Conservation (phyloP, 1,140 invertebrate genomes). For the Whitmania pigra region DNA sequence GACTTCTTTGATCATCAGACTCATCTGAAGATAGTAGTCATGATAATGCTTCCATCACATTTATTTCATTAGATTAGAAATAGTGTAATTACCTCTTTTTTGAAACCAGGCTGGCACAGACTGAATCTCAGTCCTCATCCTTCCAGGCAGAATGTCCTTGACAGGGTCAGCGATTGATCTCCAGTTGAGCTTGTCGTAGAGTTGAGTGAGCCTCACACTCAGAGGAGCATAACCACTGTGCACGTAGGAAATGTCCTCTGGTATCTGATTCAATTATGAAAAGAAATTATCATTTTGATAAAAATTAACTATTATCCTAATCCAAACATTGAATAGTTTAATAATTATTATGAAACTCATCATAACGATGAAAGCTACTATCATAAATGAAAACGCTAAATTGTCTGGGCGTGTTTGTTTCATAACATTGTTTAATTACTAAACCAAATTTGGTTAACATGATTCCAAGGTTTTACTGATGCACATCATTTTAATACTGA, state of each 20-base stretch:
- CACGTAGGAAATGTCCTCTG: constrained; percentile 81
- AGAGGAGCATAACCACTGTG: constrained; percentile 80
- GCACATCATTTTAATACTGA: no score
- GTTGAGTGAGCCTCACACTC: constrained; percentile 71
- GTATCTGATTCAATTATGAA: constrained; percentile 47
- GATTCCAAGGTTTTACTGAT: no score
- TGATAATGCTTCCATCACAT: not conserved
- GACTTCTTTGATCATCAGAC: constrained; percentile 20
- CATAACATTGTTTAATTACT: no score
- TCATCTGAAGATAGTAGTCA: not conserved
- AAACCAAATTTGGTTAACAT: no score
- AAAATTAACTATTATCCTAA: no score
- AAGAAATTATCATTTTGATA: no score
- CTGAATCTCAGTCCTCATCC: constrained; percentile 48
- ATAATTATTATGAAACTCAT: no score
- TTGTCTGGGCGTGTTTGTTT: no score
- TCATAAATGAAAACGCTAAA: no score
- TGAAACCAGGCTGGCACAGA: constrained; percentile 42
- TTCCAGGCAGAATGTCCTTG: constrained; percentile 50
- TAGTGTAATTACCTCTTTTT: constrained; percentile 33
- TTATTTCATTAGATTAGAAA: not conserved
- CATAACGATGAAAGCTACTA: no score
- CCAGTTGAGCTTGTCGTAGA: constrained; percentile 63
- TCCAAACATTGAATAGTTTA: no score
- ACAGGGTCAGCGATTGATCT: constrained; percentile 56